These are phyloP conservation scores for Trilocha varians DNA, from an alignment of 2,888 invertebrate species.

Conservation along the genomic window DNA sequence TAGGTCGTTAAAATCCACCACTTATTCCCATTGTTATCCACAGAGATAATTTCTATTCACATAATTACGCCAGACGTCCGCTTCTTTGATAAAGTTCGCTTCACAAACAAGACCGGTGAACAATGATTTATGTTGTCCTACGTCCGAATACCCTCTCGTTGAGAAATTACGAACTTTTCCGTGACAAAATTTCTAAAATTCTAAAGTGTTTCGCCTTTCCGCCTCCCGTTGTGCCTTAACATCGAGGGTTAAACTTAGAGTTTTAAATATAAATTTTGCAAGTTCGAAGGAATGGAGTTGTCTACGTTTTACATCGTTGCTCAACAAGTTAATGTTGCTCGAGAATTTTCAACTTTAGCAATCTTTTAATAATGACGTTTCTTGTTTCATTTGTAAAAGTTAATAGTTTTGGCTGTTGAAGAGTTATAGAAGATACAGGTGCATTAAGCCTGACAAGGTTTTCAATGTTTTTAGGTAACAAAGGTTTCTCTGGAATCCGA, in stretches of 20 bases:
- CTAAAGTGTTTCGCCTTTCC: conserved; percentile 50
- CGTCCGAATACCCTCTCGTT: conserved; percentile 36
- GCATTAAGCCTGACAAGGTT: too few relatives aligned
- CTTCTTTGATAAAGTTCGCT: conserved; percentile 4
- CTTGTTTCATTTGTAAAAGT: too few relatives aligned
- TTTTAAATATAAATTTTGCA: conserved; percentile 66
- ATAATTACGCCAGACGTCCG: conserved; percentile 1
- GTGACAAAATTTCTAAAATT: conserved; percentile 64
- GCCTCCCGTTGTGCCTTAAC: conserved; percentile 44
- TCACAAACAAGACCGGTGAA: conserved; percentile 6
- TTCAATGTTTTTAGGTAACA: too few relatives aligned
- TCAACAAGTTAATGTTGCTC: conserved; percentile 52
- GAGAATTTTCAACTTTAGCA: conserved; percentile 39
- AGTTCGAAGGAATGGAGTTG: conserved; percentile 58
- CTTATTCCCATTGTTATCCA: too few relatives aligned
- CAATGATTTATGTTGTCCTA: conserved; percentile 53
- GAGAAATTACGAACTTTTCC: conserved; percentile 54
- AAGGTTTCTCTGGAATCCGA: too few relatives aligned
- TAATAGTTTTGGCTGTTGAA: too few relatives aligned
- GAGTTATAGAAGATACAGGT: too few relatives aligned
- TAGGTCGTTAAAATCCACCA: too few relatives aligned
- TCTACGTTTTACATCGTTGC: conserved; percentile 43
- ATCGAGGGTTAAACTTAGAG: conserved; percentile 54
- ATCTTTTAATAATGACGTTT: conserved; percentile 23
- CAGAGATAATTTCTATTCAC: neutral